These are phyloP conservation scores for Tetrax tetrax DNA, from an alignment of 2,113 vertebrate species.

Conservation along the genomic window DNA sequence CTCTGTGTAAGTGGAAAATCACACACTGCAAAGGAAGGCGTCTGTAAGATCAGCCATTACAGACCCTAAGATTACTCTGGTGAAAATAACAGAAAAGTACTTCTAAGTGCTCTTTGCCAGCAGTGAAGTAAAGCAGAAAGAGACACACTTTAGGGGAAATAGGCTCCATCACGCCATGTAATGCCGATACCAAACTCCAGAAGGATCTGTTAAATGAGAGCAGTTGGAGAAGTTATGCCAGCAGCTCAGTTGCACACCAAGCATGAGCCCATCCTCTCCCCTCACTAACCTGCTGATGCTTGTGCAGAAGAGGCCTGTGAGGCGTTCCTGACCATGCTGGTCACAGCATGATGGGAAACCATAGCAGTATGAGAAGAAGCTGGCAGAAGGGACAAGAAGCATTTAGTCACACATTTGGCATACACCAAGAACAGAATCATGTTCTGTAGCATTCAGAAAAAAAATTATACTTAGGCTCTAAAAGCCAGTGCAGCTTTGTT, in stretches of 20 bases:
- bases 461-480: background rate
- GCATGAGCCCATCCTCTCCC: background rate
- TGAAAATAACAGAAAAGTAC: conserved; percentile 23
- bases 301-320: background rate
- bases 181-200: background rate
- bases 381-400: background rate
- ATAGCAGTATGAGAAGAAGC: background rate
- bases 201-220: background rate
- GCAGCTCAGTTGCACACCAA: background rate
- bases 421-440: background rate
- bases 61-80: background rate
- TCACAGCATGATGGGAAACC: background rate
- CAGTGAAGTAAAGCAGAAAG: background rate
- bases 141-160: background rate
- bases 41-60: background rate
- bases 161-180: background rate
- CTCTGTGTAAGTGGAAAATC: background rate
- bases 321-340: background rate
- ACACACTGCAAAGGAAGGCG: background rate
- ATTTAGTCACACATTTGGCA: background rate
- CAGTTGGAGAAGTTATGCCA: background rate
- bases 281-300: fast-evolving
- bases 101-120: background rate
- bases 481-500: background rate
- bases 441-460: background rate